Base-by-base conservation (phyloP, 2,797 vertebrate species). In the Argya squamiceps region DNA sequence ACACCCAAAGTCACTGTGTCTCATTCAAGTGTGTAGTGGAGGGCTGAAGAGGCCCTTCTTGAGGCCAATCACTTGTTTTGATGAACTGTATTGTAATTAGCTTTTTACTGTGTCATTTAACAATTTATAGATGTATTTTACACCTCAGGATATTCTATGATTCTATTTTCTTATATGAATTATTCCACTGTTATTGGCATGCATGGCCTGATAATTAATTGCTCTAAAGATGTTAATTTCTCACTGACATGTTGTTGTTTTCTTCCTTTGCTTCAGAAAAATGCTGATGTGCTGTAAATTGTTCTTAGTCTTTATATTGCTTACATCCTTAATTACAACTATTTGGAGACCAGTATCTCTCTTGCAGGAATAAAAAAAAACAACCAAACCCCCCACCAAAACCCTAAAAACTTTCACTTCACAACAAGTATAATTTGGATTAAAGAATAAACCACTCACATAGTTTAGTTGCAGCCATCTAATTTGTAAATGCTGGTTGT, bases 261-360 rank as follows among this genome's bases (percentile, higher is more conserved):
- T 94, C 49, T 82, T 84, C 59, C 14, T 91, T 85, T 65, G 84
- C 73, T 95, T 91, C 80, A 92, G 90, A 97, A 88, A 39, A 95
- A 94, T 92, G 36, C 9, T 53, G 89, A 86, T 60, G 18, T 59
- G 32, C 23, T 92, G 44, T 92, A 82, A 97, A 91, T 95, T 65
- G 85, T 92, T 91, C 83, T 82, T 63, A 65, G 64, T 76, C 55
- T 92, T 32, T 68, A 24, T 58, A 64, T 70, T 85, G 41, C 64
- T 92, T 90, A 46, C 44, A 67, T 70, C 44, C 32, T 59, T 95
- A 96, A 96, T 96, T 94, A 93, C 46, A 96, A 71, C 15, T 67
- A 39, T 95, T 94, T 70, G 68, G 76, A 93, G 70, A 78, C 88
- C 34, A 78, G 11, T 69, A 47, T 30, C n/a, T 95, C 36, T 90